A percentile compares a stretch with the other conserved stretches of the same genome.
These are phyloP conservation scores for Pseudomugil gertrudae DNA, from an alignment of 2,797 vertebrate species.

Conservation along the genomic window DNA sequence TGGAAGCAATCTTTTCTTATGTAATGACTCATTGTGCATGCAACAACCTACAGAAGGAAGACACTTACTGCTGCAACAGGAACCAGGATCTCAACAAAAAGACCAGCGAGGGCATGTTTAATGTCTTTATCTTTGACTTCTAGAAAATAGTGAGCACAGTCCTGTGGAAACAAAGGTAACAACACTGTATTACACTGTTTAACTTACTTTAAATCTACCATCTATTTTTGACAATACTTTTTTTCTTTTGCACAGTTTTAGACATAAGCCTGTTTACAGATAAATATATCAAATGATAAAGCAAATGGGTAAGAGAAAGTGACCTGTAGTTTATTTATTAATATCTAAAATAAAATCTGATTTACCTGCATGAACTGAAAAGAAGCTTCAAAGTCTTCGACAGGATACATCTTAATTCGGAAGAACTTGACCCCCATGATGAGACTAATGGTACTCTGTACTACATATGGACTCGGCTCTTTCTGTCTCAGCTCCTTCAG, in stretches of 20 bases:
- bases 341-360: neutral
- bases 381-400: conserved; percentile 98
- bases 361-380: conserved; percentile 99
- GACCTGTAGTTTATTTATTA: neutral
- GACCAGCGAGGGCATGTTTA: conserved; percentile 94
- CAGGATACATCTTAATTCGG: conserved; percentile 98
- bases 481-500: conserved; percentile 95
- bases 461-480: conserved; percentile 92
- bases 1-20: neutral
- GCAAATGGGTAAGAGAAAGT: neutral
- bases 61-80: conserved; percentile 95
- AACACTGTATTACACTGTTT: neutral
- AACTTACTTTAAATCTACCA: conserved; percentile 6
- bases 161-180: conserved; percentile 75
- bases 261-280: neutral
- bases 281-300: neutral
- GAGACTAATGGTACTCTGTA: conserved; percentile 96
- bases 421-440: conserved; percentile 99
- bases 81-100: conserved; percentile 98
- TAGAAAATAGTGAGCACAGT: conserved; percentile 97
- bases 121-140: conserved; percentile 99
- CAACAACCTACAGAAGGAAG: conserved; percentile 11
- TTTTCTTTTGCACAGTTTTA: neutral
- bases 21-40: neutral
- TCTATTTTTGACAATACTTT: neutral